These are phyloP conservation scores for Musca domestica DNA, from an alignment of 1,140 invertebrate species.

Conservation along the genomic window DNA sequence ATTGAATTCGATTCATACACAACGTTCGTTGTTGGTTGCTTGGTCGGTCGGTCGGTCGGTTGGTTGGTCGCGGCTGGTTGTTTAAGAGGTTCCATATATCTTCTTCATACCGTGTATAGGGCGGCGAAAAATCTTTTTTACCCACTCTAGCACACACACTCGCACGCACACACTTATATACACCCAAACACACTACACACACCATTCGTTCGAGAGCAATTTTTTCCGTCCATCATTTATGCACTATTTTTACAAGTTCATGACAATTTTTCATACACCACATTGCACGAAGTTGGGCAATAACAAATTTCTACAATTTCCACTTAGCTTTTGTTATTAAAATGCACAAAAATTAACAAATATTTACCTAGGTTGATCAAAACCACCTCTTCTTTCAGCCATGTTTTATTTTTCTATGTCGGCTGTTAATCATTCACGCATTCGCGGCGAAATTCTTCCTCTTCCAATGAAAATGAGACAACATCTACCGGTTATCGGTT, in stretches of 20 bases:
- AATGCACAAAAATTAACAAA: conserved; percentile 29
- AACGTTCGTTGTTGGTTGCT: conserved; percentile 1
- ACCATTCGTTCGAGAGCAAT: conserved; percentile 3
- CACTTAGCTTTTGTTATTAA: neutral
- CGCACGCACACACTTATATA: neutral
- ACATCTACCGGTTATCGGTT: too few relatives aligned
- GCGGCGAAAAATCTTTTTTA: conserved; percentile 7
- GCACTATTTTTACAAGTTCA: neutral
- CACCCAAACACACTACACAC: too few relatives aligned
- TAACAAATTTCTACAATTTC: too few relatives aligned
- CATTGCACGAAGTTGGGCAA: neutral
- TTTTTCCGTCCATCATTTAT: neutral
- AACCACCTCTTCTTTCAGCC: conserved; percentile 53
- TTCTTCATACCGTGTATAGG: neutral
- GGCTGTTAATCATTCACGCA: conserved; percentile 9
- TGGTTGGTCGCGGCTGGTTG: too few relatives aligned
- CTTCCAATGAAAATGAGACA: neutral
- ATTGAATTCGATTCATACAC: neutral
- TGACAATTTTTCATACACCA: neutral
- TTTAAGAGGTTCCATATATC: neutral
- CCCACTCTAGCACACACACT: neutral
- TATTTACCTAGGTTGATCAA: conserved; percentile 55
- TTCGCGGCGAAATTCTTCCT: conserved; percentile 9
- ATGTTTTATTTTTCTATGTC: conserved; percentile 53
- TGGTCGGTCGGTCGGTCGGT: too few relatives aligned